A percentile compares a stretch with the other conserved stretches of the same genome.
These are phyloP conservation scores for Hylyphantes graminicola DNA, from an alignment of 1,140 invertebrate genomes.

Conservation along the genomic window DNA sequence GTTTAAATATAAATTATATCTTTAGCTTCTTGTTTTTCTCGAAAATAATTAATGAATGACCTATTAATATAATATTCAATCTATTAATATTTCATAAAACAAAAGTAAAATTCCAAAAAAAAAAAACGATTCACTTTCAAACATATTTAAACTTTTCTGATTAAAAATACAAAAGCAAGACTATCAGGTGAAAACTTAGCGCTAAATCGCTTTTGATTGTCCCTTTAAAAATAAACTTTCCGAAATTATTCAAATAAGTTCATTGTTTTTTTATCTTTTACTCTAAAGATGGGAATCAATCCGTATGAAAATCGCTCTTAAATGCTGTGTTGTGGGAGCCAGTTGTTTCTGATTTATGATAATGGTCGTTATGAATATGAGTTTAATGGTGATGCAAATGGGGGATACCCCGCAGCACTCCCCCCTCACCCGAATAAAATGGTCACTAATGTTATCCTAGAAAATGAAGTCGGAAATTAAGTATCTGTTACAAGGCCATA, in stretches of 20 bases:
- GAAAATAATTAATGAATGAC: too few relatives aligned
- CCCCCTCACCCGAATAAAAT: not conserved
- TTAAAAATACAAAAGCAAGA: not conserved
- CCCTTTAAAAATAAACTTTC: conserved; percentile 14
- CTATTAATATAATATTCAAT: too few relatives aligned
- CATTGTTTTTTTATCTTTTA: conserved; percentile 26
- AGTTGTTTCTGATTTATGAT: conserved; percentile 60
- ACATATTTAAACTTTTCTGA: not conserved
- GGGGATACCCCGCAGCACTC: not conserved
- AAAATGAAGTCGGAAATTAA: conserved; percentile 11
- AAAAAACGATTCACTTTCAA: not conserved
- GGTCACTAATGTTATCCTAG: conserved; percentile 35
- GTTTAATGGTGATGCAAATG: conserved; percentile 56
- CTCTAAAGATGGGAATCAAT: not conserved
- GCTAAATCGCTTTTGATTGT: conserved; percentile 27
- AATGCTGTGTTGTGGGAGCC: not conserved
- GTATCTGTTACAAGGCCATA: conserved; percentile 4
- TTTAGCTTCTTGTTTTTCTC: too few relatives aligned
- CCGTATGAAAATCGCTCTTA: conserved; percentile 34
- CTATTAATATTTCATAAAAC: too few relatives aligned
- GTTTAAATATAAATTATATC: too few relatives aligned
- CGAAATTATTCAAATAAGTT: conserved; percentile 51
- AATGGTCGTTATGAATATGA: conserved; percentile 59
- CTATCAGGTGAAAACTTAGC: conserved; percentile 10
- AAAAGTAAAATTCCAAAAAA: too few relatives aligned